Evolutionary conservation across 2,888 invertebrate genomes (phyloP).

Genomic region (Druceiella hillmani): DNA sequence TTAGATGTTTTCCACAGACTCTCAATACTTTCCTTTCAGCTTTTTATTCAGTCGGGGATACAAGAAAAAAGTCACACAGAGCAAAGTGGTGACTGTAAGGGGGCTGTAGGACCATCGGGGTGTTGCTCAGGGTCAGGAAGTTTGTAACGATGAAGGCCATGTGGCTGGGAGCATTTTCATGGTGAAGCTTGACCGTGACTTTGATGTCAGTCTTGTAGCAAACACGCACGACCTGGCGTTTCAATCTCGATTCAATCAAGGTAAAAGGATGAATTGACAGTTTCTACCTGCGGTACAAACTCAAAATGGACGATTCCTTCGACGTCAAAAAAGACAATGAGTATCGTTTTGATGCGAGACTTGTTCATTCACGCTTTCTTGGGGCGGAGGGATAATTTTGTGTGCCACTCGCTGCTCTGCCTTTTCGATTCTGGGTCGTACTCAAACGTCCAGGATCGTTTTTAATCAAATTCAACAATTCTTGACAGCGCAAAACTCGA

Average conservation of each 20-base stretch:
- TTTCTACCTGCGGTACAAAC: slow-evolving; percentile 20
- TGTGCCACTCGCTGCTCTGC: too few species aligned
- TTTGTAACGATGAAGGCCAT: not conserved
- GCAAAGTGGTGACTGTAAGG: not conserved
- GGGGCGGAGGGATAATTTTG: too few species aligned
- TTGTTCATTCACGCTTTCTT: slow-evolving; percentile 18
- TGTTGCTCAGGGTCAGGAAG: not conserved
- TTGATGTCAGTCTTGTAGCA: not conserved
- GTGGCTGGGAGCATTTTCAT: too few species aligned
- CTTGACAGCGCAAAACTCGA: not conserved
- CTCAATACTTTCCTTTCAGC: not conserved
- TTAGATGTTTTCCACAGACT: not conserved
- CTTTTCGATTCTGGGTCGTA: too few species aligned
- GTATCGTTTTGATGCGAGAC: slow-evolving; percentile 17
- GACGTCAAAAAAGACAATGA: slow-evolving; percentile 18
- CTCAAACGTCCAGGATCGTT: too few species aligned
- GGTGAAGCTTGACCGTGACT: not conserved
- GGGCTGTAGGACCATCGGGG: not conserved
- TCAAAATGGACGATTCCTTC: slow-evolving; percentile 19
- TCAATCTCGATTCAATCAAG: slow-evolving; percentile 9
- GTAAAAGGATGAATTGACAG: slow-evolving; percentile 21
- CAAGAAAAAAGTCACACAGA: slow-evolving; percentile 1
- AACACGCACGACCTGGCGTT: not conserved
- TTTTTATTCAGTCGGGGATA: not conserved
- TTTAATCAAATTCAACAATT: not conserved